Evolutionary conservation across 2,113 vertebrate genomes (phyloP), one percentile per base, ranked within the genome.

Genomic region (Paraplagusia blochii): DNA sequence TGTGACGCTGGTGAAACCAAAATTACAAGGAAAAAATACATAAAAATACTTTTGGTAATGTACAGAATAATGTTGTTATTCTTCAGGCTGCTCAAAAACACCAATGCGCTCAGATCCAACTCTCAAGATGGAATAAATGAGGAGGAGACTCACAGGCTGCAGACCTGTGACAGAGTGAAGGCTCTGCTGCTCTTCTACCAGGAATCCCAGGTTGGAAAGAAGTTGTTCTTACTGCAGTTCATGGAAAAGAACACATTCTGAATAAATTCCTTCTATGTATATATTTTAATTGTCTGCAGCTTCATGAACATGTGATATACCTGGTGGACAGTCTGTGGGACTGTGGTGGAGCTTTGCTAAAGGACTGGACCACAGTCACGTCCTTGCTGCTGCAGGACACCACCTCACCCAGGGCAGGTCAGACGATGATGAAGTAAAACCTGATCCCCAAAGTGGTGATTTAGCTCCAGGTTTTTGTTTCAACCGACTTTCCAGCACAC

Each of bases 321-420:
- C 89, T 97, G 10, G 86, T 97, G 82, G 95, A 97, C 88, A 93
- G 94, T 77, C 88, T 97, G 72, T 97, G 95, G 94, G 95, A 97
- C 80, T 92, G 90, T 80, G 90, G 85, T n/a, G 88, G 88, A 14
- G 69, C 70, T 58, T 85, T 95, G 57, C 84, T 97, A 59, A 95
- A 93, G 80, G 92, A 95, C 89, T 97, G 95, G 94, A 69, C 92
- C 29, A 76, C 88, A 3, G 85, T 97, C 87, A 92, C 93, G 1
- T 77, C 89, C 17, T 71, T 93, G 44, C 90, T 96, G 2, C 79
- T 94, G 74, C 82, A 90, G 75, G 83, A 88, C n/a, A 3, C 58
- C 1, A 57, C 81, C 15, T 71, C 72, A 57, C 68, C 29, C 34
- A 65, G 66, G 44, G 62, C 85, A 88, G 92, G 93, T 92, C 19